Evolutionary conservation across 2,797 vertebrate genomes (phyloP).

Genomic region (Phrynocephalus guinanensis): DNA sequence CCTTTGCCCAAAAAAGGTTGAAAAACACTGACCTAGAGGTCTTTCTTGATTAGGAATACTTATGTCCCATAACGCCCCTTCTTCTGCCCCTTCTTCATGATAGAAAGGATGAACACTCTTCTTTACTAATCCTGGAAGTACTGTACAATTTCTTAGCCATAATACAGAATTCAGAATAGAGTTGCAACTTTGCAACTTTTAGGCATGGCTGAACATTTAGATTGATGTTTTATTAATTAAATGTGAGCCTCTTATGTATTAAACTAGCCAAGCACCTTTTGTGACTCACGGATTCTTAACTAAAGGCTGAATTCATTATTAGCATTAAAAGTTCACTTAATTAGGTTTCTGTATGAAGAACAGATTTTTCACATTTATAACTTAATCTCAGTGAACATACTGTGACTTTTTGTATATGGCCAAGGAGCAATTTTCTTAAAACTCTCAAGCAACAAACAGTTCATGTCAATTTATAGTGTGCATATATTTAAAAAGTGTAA

Average conservation of each 20-base stretch:
- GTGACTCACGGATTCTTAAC: conserved; percentile 51
- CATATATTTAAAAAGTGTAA: neutral
- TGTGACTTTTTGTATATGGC: neutral
- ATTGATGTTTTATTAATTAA: conserved; percentile 42
- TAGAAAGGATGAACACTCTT: neutral
- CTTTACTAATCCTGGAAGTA: neutral
- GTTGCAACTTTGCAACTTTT: conserved; percentile 49
- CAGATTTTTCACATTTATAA: conserved; percentile 31
- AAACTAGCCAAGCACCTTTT: conserved; percentile 48
- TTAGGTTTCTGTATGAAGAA: conserved; percentile 43
- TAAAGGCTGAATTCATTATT: conserved; percentile 43
- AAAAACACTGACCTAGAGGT: too few species aligned
- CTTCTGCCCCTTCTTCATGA: neutral
- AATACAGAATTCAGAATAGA: conserved; percentile 45
- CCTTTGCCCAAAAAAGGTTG: too few species aligned
- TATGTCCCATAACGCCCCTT: too few species aligned
- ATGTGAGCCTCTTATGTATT: conserved; percentile 49
- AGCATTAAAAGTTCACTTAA: conserved; percentile 45
- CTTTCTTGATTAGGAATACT: too few species aligned
- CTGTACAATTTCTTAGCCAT: conserved; percentile 14
- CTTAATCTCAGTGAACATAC: neutral
- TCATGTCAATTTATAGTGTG: neutral
- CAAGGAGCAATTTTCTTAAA: conserved; percentile 14
- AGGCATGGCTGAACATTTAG: conserved; percentile 45
- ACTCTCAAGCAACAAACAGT: neutral